Evolutionary conservation across 2,888 invertebrate species (phyloP).

Genomic region (Polyommatus icarus): DNA sequence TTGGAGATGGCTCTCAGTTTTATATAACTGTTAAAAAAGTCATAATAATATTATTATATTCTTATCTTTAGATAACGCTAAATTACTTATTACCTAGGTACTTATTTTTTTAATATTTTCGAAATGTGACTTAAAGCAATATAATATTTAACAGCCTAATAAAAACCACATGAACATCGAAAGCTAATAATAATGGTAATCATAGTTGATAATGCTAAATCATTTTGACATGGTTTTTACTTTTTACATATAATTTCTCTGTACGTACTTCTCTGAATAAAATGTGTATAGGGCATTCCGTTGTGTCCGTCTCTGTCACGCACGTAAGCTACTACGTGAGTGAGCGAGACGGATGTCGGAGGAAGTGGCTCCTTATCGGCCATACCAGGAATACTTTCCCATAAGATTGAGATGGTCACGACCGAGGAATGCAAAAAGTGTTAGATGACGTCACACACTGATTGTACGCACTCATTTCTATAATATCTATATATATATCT

Average conservation of each 20-base stretch:
- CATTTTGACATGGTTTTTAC: constrained; percentile 40
- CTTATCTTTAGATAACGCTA: too few species aligned
- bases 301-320: constrained; percentile 46
- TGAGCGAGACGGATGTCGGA: constrained; percentile 51
- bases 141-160: too few species aligned
- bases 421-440: constrained; percentile 65
- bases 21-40: too few species aligned
- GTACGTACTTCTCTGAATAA: constrained; percentile 63
- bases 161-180: too few species aligned
- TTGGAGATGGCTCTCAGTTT: too few species aligned
- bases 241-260: constrained; percentile 42
- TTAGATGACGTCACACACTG: constrained; percentile 24
- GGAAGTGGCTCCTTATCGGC: constrained; percentile 70
- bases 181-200: constrained; percentile 5
- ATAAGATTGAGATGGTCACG: constrained; percentile 62
- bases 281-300: constrained; percentile 69
- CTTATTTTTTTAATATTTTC: background rate
- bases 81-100: too few species aligned
- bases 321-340: constrained; percentile 38
- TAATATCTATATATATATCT: too few species aligned
- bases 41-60: too few species aligned
- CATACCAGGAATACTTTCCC: constrained; percentile 78
- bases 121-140: too few species aligned
- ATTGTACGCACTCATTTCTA: background rate
- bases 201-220: background rate